These are phyloP conservation scores for Tachypleus tridentatus DNA, from an alignment of 1,140 invertebrate species.

Conservation along the genomic window DNA sequence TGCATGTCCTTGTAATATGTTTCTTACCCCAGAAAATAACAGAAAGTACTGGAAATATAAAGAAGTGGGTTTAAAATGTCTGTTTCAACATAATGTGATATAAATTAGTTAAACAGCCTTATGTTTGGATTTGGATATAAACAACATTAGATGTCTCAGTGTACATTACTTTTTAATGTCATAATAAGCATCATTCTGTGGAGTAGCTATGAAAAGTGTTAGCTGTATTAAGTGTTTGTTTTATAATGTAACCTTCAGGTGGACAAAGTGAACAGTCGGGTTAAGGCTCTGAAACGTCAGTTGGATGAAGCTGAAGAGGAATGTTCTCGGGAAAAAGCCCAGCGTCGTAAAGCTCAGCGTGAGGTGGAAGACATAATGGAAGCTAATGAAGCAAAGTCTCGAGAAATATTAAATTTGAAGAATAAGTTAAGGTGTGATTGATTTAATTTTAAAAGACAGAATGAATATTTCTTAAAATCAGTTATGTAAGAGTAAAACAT, in stretches of 20 bases:
- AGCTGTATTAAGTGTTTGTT: too few relatives aligned
- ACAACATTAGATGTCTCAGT: too few relatives aligned
- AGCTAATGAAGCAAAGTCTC: constrained; percentile 63
- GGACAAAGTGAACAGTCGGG: constrained; percentile 59
- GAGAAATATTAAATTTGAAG: constrained; percentile 73
- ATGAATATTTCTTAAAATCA: background rate
- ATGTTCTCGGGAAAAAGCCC: constrained; percentile 78
- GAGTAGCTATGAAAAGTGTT: too few relatives aligned
- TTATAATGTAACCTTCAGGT: constrained; percentile 14
- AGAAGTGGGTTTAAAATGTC: too few relatives aligned
- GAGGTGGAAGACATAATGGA: constrained; percentile 89
- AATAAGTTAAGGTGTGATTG: constrained; percentile 64
- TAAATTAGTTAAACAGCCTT: too few relatives aligned
- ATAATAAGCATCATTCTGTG: too few relatives aligned
- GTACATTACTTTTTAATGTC: too few relatives aligned
- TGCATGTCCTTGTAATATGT: too few relatives aligned
- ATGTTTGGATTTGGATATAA: too few relatives aligned
- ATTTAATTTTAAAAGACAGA: background rate
- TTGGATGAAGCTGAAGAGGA: constrained; percentile 94
- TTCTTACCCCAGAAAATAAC: too few relatives aligned
- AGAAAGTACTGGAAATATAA: too few relatives aligned
- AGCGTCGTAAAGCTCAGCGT: constrained; percentile 82
- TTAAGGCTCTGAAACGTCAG: constrained; percentile 83
- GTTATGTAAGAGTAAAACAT: background rate
- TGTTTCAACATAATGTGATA: too few relatives aligned